Conservation (phyloP, 2,797 vertebrate genomes). For the Notamacropus eugenii region DNA sequence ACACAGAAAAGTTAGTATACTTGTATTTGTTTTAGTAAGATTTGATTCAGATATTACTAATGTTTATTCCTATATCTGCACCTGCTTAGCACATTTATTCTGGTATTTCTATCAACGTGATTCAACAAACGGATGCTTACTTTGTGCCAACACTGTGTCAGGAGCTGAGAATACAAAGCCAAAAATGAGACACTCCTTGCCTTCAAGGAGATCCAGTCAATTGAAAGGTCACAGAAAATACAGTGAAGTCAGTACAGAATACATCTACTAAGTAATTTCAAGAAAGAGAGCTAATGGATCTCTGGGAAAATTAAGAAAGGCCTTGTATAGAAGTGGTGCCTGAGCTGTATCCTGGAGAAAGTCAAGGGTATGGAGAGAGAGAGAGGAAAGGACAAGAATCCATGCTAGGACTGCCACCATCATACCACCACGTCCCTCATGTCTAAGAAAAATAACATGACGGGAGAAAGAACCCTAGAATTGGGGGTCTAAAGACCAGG, state of each 20-base stretch:
- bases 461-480: background rate
- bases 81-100: background rate
- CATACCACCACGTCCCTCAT: background rate
- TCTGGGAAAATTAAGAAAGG: background rate
- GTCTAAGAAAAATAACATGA: background rate
- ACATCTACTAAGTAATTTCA: background rate
- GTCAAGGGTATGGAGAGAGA: background rate
- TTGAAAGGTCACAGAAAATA: background rate
- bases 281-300: background rate
- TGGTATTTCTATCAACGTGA: background rate
- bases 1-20: background rate
- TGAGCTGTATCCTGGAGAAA: background rate
- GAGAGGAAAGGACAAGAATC: background rate
- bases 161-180: background rate
- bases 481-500: background rate
- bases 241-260: background rate
- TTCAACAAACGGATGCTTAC: background rate
- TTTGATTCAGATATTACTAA: background rate
- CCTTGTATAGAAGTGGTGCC: background rate
- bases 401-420: background rate
- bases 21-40: background rate
- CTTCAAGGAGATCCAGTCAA: background rate
- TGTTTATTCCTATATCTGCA: background rate
- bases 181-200: background rate
- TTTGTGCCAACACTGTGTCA: background rate